phyloP scores from a whole-genome alignment of 1,140 invertebrate genomes.

The Drosophila lacertosa region DNA sequence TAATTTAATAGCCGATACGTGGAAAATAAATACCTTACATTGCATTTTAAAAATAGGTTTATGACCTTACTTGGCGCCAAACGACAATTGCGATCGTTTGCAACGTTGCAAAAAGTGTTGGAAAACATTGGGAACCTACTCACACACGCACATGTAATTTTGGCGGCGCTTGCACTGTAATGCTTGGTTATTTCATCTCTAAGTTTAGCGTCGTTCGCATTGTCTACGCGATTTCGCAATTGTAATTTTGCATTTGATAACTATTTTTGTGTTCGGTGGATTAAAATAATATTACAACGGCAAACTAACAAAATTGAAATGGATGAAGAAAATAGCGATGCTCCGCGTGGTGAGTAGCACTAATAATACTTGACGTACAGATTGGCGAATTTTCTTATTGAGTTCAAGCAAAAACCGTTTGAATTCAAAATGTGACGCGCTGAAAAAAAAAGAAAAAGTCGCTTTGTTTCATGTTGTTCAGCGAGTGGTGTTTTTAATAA shows the following conservation, averaged over 20 bases:
- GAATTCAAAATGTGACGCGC: constrained; percentile 35
- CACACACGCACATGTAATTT: constrained; percentile 32
- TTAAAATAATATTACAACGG: not conserved
- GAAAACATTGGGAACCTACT: not conserved
- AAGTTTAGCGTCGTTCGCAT: constrained; percentile 23
- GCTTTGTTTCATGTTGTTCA: not conserved
- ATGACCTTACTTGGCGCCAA: not conserved
- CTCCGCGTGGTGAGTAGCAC: constrained; percentile 37
- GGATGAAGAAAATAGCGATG: constrained; percentile 31
- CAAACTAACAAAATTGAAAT: not conserved
- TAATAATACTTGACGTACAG: not conserved
- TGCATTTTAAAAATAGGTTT: not conserved
- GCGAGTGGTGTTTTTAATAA: not conserved
- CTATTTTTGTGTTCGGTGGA: not conserved
- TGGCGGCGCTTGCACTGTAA: constrained; percentile 23
- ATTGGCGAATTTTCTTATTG: not conserved
- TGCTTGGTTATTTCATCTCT: constrained; percentile 46
- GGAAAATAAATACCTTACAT: too few species aligned
- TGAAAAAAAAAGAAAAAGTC: not conserved
- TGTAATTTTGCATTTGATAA: not conserved
- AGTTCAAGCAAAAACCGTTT: constrained; percentile 19
- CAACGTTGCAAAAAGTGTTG: constrained; percentile 27
- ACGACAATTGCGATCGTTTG: not conserved
- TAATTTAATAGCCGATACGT: too few species aligned
- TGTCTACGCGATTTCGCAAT: not conserved